Base-by-base conservation (phyloP, 1,140 invertebrate species). In the Vollenhovia emeryi region DNA sequence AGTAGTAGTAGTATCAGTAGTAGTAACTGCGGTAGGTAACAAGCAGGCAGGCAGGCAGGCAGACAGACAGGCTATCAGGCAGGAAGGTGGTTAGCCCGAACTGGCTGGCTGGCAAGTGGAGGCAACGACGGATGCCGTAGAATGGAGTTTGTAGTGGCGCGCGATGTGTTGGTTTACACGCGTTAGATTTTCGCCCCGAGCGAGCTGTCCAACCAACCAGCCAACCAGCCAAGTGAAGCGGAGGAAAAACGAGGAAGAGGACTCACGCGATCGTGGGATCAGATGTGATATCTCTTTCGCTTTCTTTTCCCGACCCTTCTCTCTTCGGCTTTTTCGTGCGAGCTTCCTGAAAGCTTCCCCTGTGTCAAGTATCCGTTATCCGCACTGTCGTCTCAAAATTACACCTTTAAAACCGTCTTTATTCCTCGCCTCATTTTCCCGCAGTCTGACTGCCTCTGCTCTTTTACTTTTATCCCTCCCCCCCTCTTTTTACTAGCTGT, bases 261-360 rank as follows among this genome's bases (percentile, higher is more conserved):
- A 69, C 36, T 80, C 76, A 79, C 62, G 60, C 57, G 48, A 59
- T 75, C 71, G 57, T 73, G 68, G 74, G 87, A 89, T 91, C 87
- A 91, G 90, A 85, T 86, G 87, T 91, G 89, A 90, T 91, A 90
- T 91, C 86, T 59, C 66, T 79, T 43, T 66, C 73, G 43, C 55
- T 45, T 60, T 36, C 57, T 64, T 50, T 33, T 6, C 48, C 0
- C 43, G n/a, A 30, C 11, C 11, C 24, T 55, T 33, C 21, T 13
- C 15, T 52, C 45, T 18, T n/a, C 15, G 55, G 45, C 55, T 43
- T 59, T n/a, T 33, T 11, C 30, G 36, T 24, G 27, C 7, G 24
- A 80, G 62, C 33, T 57, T 43, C 6, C 76, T 57, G 30, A 55
- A 69, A 36, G 43, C 57, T 50, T 68, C 33, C 30, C 6, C 24